Evolutionary conservation across 2,797 vertebrate genomes (phyloP), one percentile per base, ranked within the genome.

Genomic region (Anguilla anguilla): DNA sequence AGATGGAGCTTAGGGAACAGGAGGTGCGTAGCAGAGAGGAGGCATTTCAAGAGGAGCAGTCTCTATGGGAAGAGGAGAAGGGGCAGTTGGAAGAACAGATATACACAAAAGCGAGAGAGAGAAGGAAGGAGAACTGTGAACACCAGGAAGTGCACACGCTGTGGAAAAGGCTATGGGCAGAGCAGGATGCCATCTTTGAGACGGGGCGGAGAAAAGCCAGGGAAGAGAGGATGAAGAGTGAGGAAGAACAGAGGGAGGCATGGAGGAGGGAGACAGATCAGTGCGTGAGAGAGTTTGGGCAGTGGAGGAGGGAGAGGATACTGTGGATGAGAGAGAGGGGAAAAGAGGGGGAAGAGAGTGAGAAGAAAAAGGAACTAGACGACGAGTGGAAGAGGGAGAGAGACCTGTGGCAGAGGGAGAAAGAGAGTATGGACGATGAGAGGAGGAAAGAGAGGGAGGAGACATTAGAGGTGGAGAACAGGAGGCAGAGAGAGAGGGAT

Each of bases 181-280:
- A 82, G 79, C 43, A 49, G 79, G 79, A 82, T 6, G 46, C 22
- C 46, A 3, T 82, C 79, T 49, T 82, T n/a, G 19, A 82, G 39
- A 51, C 46, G 7, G 79, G 79, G 79, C 49, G 79, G 79, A 7
- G 43, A n/a, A 82, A n/a, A 4, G 43, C 79, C 19, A 82, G 2
- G 25, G 46, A 82, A 19, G 79, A 82, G 79, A 51, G 7, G 46
- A 10, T 25, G 79, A 82, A 22, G 79, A 51, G 15, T 22, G 7
- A 49, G 6, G 46, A 51, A 22, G 79, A 82, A 19, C 43, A 25
- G 7, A 25, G 31, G 39, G 39, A 19, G 77, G 39, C 77, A 19
- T 81, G 77, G 77, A 43, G 77, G 46, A 82, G 79, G 46, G 79
- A 82, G 46, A 51, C 79, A 0, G 79, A 82, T 6, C 79, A 82